A percentile compares a stretch with the other conserved stretches of the same genome.
phyloP scores from a whole-genome alignment of 1,140 invertebrate species.

The Pogonognathellus flavescens region DNA sequence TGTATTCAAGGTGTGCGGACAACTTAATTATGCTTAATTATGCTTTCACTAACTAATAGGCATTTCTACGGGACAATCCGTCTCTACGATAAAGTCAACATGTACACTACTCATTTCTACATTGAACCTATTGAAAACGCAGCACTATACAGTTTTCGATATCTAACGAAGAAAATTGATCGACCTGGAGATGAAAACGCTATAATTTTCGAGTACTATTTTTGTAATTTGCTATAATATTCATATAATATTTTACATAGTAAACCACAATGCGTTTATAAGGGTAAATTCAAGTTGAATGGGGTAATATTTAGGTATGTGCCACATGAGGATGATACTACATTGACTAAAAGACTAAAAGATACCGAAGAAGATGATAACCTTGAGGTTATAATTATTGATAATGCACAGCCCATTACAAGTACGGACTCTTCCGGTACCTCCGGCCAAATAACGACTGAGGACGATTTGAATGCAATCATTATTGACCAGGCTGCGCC shows the following conservation, averaged over 20 bases:
- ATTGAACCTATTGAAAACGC: conserved; percentile 12
- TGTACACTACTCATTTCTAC: conserved; percentile 3
- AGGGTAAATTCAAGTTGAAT: background rate
- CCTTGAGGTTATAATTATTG: background rate
- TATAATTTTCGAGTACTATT: conserved; percentile 5
- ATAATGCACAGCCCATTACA: background rate
- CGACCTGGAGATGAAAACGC: background rate
- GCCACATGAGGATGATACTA: background rate
- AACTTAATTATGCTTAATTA: background rate
- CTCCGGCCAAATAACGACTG: background rate
- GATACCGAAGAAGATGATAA: background rate
- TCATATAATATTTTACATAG: too few species aligned
- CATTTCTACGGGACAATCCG: background rate
- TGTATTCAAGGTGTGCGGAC: background rate
- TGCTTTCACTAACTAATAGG: background rate
- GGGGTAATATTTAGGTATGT: background rate
- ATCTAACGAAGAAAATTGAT: background rate
- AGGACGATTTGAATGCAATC: background rate
- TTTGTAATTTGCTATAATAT: too few species aligned
- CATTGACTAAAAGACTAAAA: background rate
- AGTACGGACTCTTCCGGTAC: background rate
- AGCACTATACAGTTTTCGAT: background rate
- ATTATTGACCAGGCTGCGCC: background rate
- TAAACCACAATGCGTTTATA: too few species aligned
- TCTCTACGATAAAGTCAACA: conserved; percentile 1